These are phyloP conservation scores for Pelosia muscerda DNA, from an alignment of 2,888 invertebrate genomes.

Conservation along the genomic window DNA sequence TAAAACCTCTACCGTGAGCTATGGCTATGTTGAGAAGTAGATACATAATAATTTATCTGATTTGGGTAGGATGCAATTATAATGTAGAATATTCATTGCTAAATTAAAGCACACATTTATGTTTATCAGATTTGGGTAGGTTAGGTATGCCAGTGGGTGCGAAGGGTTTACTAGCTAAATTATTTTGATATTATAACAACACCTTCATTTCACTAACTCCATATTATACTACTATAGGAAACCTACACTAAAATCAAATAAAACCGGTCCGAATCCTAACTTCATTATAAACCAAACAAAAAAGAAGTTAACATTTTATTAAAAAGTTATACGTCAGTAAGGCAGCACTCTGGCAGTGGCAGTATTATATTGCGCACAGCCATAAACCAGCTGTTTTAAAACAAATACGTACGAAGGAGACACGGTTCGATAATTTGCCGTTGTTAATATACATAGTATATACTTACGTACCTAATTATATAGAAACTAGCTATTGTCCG, in stretches of 20 bases:
- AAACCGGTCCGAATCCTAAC: constrained; percentile 2
- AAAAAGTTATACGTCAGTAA: background rate
- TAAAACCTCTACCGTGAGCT: too few relatives aligned
- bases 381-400: constrained; percentile 40
- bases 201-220: background rate
- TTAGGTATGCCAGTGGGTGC: too few relatives aligned
- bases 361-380: constrained; percentile 26
- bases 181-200: background rate
- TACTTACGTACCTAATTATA: constrained; percentile 21
- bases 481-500: too few relatives aligned
- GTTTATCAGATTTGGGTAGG: too few relatives aligned
- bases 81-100: too few relatives aligned
- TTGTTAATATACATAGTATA: constrained; percentile 28
- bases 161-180: too few relatives aligned
- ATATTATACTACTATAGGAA: background rate
- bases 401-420: constrained; percentile 30
- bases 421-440: constrained; percentile 41
- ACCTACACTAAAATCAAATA: background rate
- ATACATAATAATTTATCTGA: too few relatives aligned
- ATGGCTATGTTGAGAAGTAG: too few relatives aligned
- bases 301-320: constrained; percentile 7
- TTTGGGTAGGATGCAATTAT: too few relatives aligned
- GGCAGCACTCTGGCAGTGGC: too few relatives aligned
- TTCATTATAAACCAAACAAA: constrained; percentile 3
- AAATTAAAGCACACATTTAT: too few relatives aligned